Evolutionary conservation across 2,888 invertebrate species (phyloP).

Genomic region (Rhopalosiphum nymphaeae): DNA sequence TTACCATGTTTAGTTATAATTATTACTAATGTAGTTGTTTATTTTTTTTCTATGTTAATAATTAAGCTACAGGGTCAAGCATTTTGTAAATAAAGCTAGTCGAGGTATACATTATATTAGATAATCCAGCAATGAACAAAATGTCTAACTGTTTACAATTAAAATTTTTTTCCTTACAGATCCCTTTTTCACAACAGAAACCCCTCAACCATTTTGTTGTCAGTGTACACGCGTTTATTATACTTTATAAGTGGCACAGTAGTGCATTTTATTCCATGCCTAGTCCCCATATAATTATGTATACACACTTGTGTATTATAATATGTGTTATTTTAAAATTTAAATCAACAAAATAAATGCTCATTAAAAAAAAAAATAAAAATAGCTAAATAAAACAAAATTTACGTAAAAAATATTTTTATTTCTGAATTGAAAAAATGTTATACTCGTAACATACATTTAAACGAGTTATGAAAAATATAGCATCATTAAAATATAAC

Average conservation of each 20-base stretch:
- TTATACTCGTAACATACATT: not conserved
- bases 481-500: not conserved
- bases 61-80: not conserved
- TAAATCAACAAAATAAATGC: not conserved
- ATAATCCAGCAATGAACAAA: not conserved
- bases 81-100: not conserved
- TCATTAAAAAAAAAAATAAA: not conserved
- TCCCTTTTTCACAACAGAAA: not conserved
- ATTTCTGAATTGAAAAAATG: not conserved
- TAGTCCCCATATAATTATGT: not conserved
- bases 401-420: not conserved
- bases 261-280: not conserved
- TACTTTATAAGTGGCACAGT: not conserved
- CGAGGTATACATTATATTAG: not conserved
- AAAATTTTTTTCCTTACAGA: not conserved
- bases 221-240: not conserved
- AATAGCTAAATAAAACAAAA: not conserved
- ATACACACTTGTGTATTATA: slow-evolving; percentile 3
- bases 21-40: not conserved
- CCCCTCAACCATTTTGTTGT: not conserved
- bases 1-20: not conserved
- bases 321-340: slow-evolving; percentile 7
- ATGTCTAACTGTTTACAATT: slow-evolving; percentile 13
- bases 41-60: not conserved
- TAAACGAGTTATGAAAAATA: not conserved